Evolutionary conservation across 2,113 vertebrate genomes (phyloP), one percentile per base, ranked within the genome.

Genomic region (Psettodes erumei): DNA sequence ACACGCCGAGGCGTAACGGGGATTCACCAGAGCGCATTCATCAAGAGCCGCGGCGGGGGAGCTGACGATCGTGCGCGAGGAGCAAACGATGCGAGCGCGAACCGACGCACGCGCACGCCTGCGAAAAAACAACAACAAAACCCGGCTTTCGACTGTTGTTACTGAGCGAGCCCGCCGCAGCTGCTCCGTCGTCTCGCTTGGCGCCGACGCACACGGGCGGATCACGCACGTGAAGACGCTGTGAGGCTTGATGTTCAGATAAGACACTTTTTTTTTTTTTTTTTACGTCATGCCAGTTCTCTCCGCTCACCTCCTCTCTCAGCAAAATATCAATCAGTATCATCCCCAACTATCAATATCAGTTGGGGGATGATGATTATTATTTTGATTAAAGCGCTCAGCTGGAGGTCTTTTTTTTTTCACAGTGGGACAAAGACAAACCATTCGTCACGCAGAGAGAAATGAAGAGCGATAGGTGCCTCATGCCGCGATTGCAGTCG

Each of bases 141-240:
- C n/a, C 43, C 60, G 6, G 32, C 19, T 38, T 55, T 77, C 11
- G 77, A 60, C 21, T 45, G 63, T 40, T 30, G 50, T 76, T 61
- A 37, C 53, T 75, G 71, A 51, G 77, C 69, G 55, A 45, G 50
- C 47, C 40, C n/a, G n/a, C n/a, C n/a, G n/a, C 69, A 89, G 89
- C 92, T 79, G 87, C 92, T 94, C 92, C 91, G 91, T 94, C 93
- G 93, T 90, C 90, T 91, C 88, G 90, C 90, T 89, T 93, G 92
- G 93, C 78, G 38, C 88, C 85, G 91, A 92, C 91, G 92, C 92
- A 88, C 91, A 90, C 88, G 79, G 80, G 77, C 62, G 73, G 58
- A 90, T 92, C 92, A 93, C 90, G 80, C 83, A 87, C 84, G 91
- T 88, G 84, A 71, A 37, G 68, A 71, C 55, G 50, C 71, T 58